Evolutionary conservation across 2,888 invertebrate genomes (phyloP).

Genomic region (Dasysyrphus albostriatus): DNA sequence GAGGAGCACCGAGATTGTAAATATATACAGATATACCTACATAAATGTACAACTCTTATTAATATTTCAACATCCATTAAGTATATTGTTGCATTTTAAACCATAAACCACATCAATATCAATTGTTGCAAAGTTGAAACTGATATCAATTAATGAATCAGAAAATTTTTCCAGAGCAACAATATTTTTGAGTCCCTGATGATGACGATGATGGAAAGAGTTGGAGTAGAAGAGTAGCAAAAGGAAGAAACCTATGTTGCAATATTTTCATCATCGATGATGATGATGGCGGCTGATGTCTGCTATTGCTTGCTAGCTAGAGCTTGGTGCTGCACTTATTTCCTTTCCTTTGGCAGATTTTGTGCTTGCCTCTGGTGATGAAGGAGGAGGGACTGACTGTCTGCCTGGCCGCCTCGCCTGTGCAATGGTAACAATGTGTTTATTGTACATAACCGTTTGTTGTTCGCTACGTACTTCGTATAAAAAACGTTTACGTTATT

Average conservation of each 20-base stretch:
- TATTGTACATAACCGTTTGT: constrained; percentile 56
- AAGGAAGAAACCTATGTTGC: constrained; percentile 1
- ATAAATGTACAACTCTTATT: constrained; percentile 3
- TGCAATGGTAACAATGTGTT: constrained; percentile 61
- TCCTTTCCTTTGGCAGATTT: constrained; percentile 18
- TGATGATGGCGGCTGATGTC: background rate
- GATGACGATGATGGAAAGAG: constrained; percentile 2
- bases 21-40: background rate
- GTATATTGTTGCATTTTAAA: constrained; percentile 15
- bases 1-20: background rate
- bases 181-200: constrained; percentile 10
- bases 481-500: constrained; percentile 50
- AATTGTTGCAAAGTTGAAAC: constrained; percentile 27
- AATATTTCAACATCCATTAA: constrained; percentile 41
- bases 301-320: background rate
- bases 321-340: background rate
- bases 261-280: constrained; percentile 48
- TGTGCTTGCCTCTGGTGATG: background rate
- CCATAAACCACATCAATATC: constrained; percentile 30
- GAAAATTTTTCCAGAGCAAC: constrained; percentile 16
- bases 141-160: constrained; percentile 58
- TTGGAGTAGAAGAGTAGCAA: background rate
- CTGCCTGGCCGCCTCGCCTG: background rate
- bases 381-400: constrained; percentile 7
- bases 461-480: constrained; percentile 40